Conservation (phyloP, 2,888 invertebrate species). For the Tyria jacobaeae region DNA sequence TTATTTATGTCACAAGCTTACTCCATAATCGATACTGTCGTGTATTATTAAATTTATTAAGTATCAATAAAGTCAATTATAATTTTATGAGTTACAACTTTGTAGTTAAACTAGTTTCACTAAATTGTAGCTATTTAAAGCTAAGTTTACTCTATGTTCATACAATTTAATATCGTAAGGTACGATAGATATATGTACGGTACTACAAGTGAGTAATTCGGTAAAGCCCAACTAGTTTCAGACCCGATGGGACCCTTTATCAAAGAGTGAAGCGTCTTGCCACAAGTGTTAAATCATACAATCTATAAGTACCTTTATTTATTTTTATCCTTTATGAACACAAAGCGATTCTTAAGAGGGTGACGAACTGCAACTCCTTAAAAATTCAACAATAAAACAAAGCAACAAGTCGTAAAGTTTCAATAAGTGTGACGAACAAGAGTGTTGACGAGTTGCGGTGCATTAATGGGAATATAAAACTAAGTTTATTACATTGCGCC, state of each 20-base stretch:
- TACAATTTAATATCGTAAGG: background rate
- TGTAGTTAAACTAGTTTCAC: background rate
- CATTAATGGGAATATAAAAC: constrained; percentile 45
- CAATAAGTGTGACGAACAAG: constrained; percentile 40
- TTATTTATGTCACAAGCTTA: constrained; percentile 1
- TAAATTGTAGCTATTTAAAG: background rate
- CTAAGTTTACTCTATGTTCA: background rate
- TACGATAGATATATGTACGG: no score
- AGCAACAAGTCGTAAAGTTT: constrained; percentile 21
- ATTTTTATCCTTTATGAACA: background rate
- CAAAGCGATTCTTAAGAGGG: background rate
- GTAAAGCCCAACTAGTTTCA: no score
- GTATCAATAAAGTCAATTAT: background rate
- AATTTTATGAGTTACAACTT: constrained; percentile 1
- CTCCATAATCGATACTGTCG: background rate
- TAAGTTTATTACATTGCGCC: constrained; percentile 40
- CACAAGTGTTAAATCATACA: no score
- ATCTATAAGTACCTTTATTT: background rate
- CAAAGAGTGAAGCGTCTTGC: no score
- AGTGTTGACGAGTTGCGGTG: constrained; percentile 41
- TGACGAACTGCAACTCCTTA: constrained; percentile 8
- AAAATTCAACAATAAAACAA: constrained; percentile 13
- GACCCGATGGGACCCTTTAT: no score
- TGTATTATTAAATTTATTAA: constrained; percentile 6
- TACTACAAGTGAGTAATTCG: no score